phyloP scores from a whole-genome alignment of 2,113 vertebrate species.

The Potamarius usumacintae region DNA sequence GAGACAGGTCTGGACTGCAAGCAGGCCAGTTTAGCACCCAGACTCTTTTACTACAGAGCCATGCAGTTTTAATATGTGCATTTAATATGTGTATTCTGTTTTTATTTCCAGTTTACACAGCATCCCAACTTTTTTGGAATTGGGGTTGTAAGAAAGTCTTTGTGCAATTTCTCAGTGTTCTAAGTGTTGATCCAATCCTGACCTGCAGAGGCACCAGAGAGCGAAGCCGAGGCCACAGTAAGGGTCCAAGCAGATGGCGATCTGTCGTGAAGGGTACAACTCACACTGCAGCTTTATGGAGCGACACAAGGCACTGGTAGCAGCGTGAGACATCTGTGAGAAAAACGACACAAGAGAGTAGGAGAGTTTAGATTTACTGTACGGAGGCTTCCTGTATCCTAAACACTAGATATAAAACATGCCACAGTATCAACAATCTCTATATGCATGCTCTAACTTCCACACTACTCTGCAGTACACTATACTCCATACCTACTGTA shows the following conservation, averaged over 20 bases:
- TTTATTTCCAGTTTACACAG: too few relatives aligned
- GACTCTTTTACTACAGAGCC: too few relatives aligned
- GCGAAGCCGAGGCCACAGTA: constrained; percentile 97
- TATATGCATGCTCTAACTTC: background rate
- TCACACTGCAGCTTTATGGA: constrained; percentile 97
- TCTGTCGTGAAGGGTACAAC: constrained; percentile 93
- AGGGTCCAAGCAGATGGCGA: constrained; percentile 94
- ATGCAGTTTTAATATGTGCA: too few relatives aligned
- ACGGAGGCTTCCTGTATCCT: background rate
- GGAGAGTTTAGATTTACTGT: background rate
- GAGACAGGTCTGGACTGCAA: too few relatives aligned
- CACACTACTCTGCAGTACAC: background rate
- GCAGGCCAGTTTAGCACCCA: too few relatives aligned
- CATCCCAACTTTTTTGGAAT: too few relatives aligned
- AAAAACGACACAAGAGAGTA: background rate
- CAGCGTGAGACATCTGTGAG: constrained; percentile 90
- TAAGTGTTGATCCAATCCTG: constrained; percentile 20
- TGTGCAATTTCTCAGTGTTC: background rate
- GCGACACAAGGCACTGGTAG: constrained; percentile 95
- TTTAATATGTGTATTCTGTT: too few relatives aligned
- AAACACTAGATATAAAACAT: background rate
- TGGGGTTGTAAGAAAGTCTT: background rate
- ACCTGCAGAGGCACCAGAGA: constrained; percentile 98
- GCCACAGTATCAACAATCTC: background rate
- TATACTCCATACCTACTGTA: constrained; percentile 1